Evolutionary conservation across 2,888 invertebrate genomes (phyloP).

Genomic region (Ditula angustiorana): DNA sequence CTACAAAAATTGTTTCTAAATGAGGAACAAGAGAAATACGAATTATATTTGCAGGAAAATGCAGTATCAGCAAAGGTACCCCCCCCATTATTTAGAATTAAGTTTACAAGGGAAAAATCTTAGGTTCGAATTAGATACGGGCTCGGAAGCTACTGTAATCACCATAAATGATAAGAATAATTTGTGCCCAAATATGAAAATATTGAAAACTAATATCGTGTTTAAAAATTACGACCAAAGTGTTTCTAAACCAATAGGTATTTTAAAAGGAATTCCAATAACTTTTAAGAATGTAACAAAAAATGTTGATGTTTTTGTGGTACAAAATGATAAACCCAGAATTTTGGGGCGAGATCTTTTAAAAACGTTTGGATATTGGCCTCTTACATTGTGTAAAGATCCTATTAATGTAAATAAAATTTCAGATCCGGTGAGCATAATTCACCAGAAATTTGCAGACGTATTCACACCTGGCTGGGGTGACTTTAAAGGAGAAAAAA

Average conservation of each 20-base stretch:
- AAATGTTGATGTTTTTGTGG: not conserved
- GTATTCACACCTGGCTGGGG: too few relatives aligned
- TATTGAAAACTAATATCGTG: not conserved
- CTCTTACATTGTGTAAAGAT: not conserved
- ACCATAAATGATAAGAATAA: not conserved
- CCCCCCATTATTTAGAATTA: not conserved
- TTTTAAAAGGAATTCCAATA: not conserved
- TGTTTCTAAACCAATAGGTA: not conserved
- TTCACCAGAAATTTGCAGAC: too few relatives aligned
- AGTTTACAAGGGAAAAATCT: not conserved
- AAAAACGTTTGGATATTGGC: not conserved
- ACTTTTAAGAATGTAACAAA: too few relatives aligned
- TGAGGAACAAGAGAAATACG: not conserved
- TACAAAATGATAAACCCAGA: not conserved
- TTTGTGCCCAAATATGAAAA: not conserved
- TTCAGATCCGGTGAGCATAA: too few relatives aligned
- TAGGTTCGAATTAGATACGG: not conserved
- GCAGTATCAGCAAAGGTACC: not conserved
- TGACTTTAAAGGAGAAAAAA: not conserved
- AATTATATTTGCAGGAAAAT: not conserved
- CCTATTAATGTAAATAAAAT: too few relatives aligned
- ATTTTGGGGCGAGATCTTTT: not conserved
- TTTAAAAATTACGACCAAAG: not conserved
- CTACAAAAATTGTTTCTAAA: not conserved
- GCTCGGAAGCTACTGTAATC: not conserved